Percentiles rank a stretch among this genome's conserved stretches.
These are phyloP conservation scores for Calidris pugnax DNA, from an alignment of 2,113 vertebrate species.

Conservation along the genomic window DNA sequence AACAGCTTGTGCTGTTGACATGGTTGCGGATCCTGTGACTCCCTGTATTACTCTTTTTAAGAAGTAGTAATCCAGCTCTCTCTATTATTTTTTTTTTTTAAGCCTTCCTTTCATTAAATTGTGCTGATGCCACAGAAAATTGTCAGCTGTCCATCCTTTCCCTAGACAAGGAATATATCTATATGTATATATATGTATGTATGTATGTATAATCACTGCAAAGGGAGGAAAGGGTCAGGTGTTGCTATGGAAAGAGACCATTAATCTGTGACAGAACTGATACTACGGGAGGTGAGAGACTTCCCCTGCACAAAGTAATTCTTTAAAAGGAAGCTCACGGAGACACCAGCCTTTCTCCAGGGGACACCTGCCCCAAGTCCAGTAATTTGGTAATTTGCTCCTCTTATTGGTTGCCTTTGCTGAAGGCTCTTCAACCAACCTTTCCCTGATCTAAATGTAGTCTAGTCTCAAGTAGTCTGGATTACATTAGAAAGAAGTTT, in stretches of 20 bases:
- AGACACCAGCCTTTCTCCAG: neutral
- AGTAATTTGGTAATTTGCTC: neutral
- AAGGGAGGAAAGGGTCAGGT: slow-evolving; percentile 26
- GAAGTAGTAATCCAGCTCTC: neutral
- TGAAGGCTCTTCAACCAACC: neutral
- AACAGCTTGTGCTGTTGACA: slow-evolving; percentile 42
- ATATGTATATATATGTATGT: slow-evolving; percentile 7
- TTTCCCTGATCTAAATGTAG: neutral
- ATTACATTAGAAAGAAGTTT: neutral
- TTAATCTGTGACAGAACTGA: slow-evolving; percentile 1
- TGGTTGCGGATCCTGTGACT: neutral
- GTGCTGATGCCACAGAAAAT: slow-evolving; percentile 13
- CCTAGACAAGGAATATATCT: neutral
- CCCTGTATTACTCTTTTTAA: neutral
- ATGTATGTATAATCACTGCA: slow-evolving; percentile 31
- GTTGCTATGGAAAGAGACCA: slow-evolving; percentile 55
- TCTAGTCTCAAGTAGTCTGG: neutral
- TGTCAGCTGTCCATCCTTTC: slow-evolving; percentile 6
- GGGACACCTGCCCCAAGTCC: neutral
- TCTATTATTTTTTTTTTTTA: neutral
- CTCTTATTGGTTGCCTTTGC: neutral
- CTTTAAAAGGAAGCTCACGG: neutral
- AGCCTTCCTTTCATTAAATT: neutral
- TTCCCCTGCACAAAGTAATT: neutral
- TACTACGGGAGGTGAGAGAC: neutral